A percentile compares a stretch with the other conserved stretches of the same genome.
These are phyloP conservation scores for Scaptomyza pallida DNA, from an alignment of 1,140 invertebrate species.

Conservation along the genomic window DNA sequence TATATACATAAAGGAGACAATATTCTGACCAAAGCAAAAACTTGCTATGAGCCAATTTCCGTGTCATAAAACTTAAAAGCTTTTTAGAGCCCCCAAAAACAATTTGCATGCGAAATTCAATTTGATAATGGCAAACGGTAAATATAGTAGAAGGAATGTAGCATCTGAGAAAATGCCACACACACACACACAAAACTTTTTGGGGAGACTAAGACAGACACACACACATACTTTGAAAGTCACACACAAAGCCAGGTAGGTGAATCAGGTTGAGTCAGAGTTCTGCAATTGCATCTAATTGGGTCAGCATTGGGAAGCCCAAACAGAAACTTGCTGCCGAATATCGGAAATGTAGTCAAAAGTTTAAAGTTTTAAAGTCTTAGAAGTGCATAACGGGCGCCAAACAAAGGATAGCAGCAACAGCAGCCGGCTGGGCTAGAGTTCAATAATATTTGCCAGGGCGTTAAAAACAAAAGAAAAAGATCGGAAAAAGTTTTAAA, in stretches of 20 bases:
- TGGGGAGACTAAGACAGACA: conserved; percentile 18
- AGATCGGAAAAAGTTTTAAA: conserved; percentile 69
- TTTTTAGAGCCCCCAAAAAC: conserved; percentile 69
- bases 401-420: neutral
- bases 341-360: conserved; percentile 21
- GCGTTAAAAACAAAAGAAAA: conserved; percentile 64
- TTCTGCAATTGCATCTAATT: conserved; percentile 55
- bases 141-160: neutral
- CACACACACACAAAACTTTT: conserved; percentile 30
- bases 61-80: conserved; percentile 82
- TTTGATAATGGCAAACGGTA: conserved; percentile 71
- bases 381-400: conserved; percentile 12
- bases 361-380: conserved; percentile 42
- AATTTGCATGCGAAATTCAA: conserved; percentile 80
- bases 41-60: conserved; percentile 76
- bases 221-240: conserved; percentile 32
- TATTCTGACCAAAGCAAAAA: conserved; percentile 39
- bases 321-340: conserved; percentile 8
- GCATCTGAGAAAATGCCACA: conserved; percentile 16
- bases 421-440: conserved; percentile 3
- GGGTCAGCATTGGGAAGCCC: conserved; percentile 55
- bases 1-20: conserved; percentile 18
- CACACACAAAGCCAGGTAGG: conserved; percentile 30
- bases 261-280: conserved; percentile 38
- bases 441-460: conserved; percentile 72